Conservation (phyloP, 2,888 invertebrate species). For the Meta bourneti region DNA sequence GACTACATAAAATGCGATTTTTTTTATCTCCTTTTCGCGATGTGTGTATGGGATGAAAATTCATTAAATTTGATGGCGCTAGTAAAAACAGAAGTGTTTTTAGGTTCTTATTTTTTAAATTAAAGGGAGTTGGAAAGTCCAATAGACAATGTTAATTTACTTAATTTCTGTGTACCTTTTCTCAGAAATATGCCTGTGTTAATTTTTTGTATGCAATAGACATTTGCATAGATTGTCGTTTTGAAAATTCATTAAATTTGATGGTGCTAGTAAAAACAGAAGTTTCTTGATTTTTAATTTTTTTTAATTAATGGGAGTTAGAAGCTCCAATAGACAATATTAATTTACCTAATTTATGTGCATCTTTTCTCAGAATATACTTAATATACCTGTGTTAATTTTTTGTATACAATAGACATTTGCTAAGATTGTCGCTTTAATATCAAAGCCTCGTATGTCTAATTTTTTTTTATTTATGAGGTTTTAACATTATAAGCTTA, state of each 20-base stretch:
- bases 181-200: not conserved
- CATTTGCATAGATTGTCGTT: no score
- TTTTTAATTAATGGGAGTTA: not conserved
- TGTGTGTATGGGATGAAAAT: not conserved
- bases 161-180: not conserved
- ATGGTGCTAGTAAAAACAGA: not conserved
- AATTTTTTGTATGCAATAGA: no score
- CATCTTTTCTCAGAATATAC: not conserved
- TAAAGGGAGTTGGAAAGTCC: not conserved
- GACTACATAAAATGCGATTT: not conserved
- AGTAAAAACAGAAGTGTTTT: not conserved
- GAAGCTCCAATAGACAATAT: not conserved
- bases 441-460: no score
- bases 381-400: no score
- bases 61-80: not conserved
- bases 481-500: no score
- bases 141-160: not conserved
- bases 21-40: not conserved
- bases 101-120: not conserved
- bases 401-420: no score
- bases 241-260: not conserved
- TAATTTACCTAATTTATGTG: not conserved
- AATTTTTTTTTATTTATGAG: no score
- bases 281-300: not conserved
- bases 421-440: no score